Evolutionary conservation across 35 echinoderm and acorn worm species (phyloP).

Genomic region (Apostichopus japonicus): DNA sequence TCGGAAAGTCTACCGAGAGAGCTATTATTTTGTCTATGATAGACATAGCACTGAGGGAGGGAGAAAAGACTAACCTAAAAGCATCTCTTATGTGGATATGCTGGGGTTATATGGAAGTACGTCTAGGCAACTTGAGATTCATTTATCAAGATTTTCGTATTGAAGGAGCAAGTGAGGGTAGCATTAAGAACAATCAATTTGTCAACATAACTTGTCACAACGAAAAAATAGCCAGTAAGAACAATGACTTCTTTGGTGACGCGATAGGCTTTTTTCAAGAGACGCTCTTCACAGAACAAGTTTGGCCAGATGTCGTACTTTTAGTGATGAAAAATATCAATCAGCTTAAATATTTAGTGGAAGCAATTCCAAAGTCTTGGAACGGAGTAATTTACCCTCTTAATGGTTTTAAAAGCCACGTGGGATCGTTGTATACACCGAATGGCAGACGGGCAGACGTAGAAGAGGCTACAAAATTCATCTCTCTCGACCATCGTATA

Average conservation of each 20-base stretch:
- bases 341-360: background rate
- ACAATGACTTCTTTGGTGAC: conserved; percentile 6
- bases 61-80: background rate
- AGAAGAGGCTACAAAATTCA: background rate
- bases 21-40: conserved; percentile 20
- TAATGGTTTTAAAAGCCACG: background rate
- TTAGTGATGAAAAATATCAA: background rate
- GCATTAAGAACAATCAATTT: background rate
- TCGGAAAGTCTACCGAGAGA: conserved; percentile 17
- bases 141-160: conserved; percentile 38
- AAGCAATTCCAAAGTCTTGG: conserved; percentile 23
- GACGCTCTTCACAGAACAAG: background rate
- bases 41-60: background rate
- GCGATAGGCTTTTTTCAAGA: conserved; percentile 5
- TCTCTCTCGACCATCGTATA: background rate
- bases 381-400: background rate
- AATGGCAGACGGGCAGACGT: background rate
- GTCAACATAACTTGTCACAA: conserved; percentile 24
- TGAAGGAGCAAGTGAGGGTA: background rate
- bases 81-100: background rate
- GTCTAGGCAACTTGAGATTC: conserved; percentile 6
- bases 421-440: background rate
- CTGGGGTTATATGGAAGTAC: conserved; percentile 22
- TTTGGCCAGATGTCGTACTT: conserved; percentile 21
- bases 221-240: background rate